Evolutionary conservation across 2,113 vertebrate genomes (phyloP).

Genomic region (Pteronura brasiliensis): DNA sequence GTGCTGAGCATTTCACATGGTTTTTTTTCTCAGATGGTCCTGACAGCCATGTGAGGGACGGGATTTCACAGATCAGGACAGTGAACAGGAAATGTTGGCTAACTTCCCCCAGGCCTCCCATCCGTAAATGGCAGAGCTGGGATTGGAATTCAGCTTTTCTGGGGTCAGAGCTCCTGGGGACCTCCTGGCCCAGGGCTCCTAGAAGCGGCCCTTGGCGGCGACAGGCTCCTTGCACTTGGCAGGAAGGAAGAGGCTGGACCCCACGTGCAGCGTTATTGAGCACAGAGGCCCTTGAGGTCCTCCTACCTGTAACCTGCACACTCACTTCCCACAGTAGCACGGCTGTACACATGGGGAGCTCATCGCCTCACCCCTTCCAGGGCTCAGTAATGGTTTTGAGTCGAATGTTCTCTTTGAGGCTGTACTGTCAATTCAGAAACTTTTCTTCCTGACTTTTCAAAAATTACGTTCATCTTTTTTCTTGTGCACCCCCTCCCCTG

Average conservation of each 20-base stretch:
- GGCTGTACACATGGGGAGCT: accelerated
- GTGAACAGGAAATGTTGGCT: neutral
- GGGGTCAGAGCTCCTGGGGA: neutral
- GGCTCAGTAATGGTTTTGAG: neutral
- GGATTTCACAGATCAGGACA: neutral
- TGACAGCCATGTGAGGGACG: neutral
- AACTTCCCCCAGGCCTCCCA: too few species aligned
- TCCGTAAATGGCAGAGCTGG: neutral
- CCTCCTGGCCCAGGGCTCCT: neutral
- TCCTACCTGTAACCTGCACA: neutral
- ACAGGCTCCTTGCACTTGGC: neutral
- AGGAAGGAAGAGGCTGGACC: neutral
- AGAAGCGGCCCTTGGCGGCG: neutral
- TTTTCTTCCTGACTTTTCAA: neutral
- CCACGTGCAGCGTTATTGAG: too few species aligned
- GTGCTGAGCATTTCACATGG: neutral
- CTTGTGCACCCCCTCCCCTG: neutral
- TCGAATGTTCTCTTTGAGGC: neutral
- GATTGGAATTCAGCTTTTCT: too few species aligned
- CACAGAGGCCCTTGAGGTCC: neutral
- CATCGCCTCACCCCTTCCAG: neutral
- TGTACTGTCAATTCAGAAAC: neutral
- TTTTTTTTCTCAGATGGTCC: neutral
- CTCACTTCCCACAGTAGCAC: neutral
- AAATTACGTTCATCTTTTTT: neutral